phyloP scores from a whole-genome alignment of 30 jellyfish, hydroid and myxozoan species.

The Turritopsis dohrnii region DNA sequence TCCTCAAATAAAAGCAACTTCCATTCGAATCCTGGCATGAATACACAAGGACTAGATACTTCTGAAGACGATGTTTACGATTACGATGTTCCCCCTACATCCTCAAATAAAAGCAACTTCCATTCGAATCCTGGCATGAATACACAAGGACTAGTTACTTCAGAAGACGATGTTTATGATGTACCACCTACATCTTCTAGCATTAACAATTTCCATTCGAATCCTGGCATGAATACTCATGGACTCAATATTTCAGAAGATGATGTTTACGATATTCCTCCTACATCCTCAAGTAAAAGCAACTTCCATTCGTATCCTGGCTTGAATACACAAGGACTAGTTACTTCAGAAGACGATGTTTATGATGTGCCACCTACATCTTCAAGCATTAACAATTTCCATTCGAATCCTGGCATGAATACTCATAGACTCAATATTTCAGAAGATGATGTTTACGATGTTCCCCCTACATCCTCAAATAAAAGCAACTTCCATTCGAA shows the following conservation, averaged over 20 bases:
- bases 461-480: background rate
- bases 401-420: background rate
- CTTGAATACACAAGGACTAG: background rate
- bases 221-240: background rate
- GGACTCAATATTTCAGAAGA: background rate
- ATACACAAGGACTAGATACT: background rate
- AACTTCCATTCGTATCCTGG: background rate
- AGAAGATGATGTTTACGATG: background rate
- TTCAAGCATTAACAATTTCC: background rate
- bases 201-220: background rate
- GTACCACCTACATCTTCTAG: background rate
- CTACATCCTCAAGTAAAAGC: background rate
- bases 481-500: background rate
- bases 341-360: background rate
- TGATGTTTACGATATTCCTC: background rate
- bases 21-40: background rate
- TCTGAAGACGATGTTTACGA: background rate
- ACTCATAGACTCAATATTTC: background rate
- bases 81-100: background rate
- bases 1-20: background rate
- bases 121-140: background rate
- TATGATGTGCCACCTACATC: background rate
- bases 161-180: background rate
- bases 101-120: background rate
- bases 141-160: background rate